Base-by-base conservation (phyloP, 2,113 vertebrate genomes). In the Phoenicopterus ruber region DNA sequence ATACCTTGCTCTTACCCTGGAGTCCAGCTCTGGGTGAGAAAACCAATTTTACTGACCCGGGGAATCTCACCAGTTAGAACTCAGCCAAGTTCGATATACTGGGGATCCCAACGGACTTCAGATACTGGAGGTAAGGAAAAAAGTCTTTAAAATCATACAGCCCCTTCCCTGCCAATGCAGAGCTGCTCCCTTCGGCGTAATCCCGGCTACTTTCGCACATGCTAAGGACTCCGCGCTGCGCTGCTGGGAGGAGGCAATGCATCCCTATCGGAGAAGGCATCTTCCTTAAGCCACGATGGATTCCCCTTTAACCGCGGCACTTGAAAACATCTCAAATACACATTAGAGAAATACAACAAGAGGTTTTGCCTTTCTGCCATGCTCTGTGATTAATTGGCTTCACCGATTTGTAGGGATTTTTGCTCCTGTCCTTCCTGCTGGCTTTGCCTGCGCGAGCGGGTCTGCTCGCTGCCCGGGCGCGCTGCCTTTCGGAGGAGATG, bases 391-490 rank as follows among this genome's bases (percentile, higher is more conserved):
- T 36, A 36, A 47, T 24, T 31, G n/a, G 25, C 61, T 38, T 55
- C 9, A 7, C 52, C 47, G 49, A 13, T 63, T 58, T 42, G 17
- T 10, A 13, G 57, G 74, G 40, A 16, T 38, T 49, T 77, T 62
- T 77, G 50, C 52, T 49, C 29, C 73, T 40, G 2, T 66, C 31
- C 76, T 17, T 38, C 42, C 32, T 7, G 46, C 4, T 31, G 22
- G 5, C 34, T 62, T 52, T 58, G 46, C 31, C 34, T 20, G 19
- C 22, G 7, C 3, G 5, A 25, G 16, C 0, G 9, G 49, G 50
- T 6, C 25, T 2, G 24, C 24, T 1, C 2, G 22, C 17, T 29
- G 32, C 10, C 9, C 25, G n/a, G 17, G 55, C 5, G 46, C 3
- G 66, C 44, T 7, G 69, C 20, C 0, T 34, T 78, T 50, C 13